Evolutionary conservation across 1,140 invertebrate species (phyloP).

Genomic region (Drosophila miranda): DNA sequence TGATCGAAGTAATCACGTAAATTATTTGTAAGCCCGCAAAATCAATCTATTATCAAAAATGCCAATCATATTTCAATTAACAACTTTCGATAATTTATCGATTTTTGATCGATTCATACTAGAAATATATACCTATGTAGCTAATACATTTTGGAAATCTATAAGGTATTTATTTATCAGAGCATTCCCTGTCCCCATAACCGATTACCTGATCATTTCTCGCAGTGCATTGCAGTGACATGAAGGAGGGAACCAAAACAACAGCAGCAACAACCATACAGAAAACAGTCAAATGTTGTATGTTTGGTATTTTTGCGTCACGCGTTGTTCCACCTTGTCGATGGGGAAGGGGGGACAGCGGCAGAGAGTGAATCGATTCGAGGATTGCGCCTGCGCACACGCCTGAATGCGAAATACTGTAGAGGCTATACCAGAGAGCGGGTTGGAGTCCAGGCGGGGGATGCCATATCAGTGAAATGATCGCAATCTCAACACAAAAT

Average conservation of each 20-base stretch:
- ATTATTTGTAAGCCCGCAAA: too few species aligned
- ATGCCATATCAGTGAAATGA: conserved; percentile 73
- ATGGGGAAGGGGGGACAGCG: background rate
- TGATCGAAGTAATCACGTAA: too few species aligned
- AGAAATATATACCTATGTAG: too few species aligned
- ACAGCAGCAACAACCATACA: conserved; percentile 16
- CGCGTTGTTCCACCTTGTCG: conserved; percentile 67
- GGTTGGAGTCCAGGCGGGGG: background rate
- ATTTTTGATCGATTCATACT: too few species aligned
- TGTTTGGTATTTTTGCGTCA: conserved; percentile 79
- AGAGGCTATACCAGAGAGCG: background rate
- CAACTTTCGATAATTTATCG: too few species aligned
- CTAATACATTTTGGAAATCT: too few species aligned
- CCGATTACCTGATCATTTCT: conserved; percentile 1
- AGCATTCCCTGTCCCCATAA: too few species aligned
- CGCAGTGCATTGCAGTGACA: conserved; percentile 57
- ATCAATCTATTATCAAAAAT: too few species aligned
- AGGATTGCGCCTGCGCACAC: conserved; percentile 71
- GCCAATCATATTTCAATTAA: too few species aligned
- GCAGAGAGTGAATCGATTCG: conserved; percentile 36
- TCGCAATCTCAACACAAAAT: conserved; percentile 79
- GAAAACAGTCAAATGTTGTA: conserved; percentile 66
- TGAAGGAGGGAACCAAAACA: conserved; percentile 57
- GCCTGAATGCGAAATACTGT: conserved; percentile 68
- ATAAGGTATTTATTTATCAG: too few species aligned